Base-by-base conservation (phyloP, 2,113 vertebrate genomes). In the Hippopotamus amphibius region DNA sequence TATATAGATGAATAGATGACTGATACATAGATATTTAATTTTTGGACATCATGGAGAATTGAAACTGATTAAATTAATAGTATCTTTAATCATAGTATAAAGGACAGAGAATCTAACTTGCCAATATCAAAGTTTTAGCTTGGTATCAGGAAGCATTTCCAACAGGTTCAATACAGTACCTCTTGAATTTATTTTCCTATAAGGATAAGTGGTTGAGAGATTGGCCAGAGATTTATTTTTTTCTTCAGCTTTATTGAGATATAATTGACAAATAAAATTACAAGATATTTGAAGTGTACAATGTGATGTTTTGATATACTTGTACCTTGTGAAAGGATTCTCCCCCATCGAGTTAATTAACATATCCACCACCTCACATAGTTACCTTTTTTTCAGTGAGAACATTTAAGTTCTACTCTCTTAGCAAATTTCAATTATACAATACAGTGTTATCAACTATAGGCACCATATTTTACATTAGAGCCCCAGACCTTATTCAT, bases 11-110 rank as follows among this genome's bases (percentile, higher is more conserved):
- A 14, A 79, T 50, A 41, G n/a, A 55, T 26, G 17, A 48, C 65
- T 80, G 12, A 90, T 41, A 83, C 4, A 53, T 7, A 24, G 26
- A 88, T 53, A 16, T 55, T 92, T 80, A 61, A 33, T 79, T 95
- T 65, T 48, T 37, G 61, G 68, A 43, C 84, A 17, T 61, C 68
- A 43, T 8, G 65, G 61, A 93, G 46, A 95, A 57, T 5, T 80
- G 30, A 69, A 88, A 86, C 96, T 85, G 48, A 72, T 93, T 14
- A 68, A 93, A 91, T 88, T 80, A 84, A 24, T 57, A 37, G 53
- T 89, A 71, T 65, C 50, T 82, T 92, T 80, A 93, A 88, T 46
- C 50, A 87, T 28, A 46, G 63, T 59, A 5, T n/a, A 63, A 50
- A 59, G 92, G 66, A 79, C 72, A 50, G 50, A 22, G 66, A 84